phyloP scores from a whole-genome alignment of 2,888 invertebrate species.

The Synergus itoensis region DNA sequence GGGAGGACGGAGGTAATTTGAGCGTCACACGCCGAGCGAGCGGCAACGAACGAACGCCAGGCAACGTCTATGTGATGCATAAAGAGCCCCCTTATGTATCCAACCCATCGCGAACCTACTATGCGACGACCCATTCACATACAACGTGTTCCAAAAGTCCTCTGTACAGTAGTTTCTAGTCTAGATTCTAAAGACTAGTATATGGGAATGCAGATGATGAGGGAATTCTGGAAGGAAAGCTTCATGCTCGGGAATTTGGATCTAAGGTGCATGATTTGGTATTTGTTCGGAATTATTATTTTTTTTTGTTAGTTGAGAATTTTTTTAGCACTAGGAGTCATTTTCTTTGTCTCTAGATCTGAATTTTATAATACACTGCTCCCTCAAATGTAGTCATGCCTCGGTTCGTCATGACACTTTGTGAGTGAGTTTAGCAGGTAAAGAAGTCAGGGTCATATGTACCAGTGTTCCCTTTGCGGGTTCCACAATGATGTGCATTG shows the following conservation, averaged over 20 bases:
- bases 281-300: background rate
- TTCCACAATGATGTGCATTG: too few relatives aligned
- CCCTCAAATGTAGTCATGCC: too few relatives aligned
- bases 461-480: too few relatives aligned
- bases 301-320: too few relatives aligned
- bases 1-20: slow-evolving; percentile 77
- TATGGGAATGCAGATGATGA: background rate
- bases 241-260: background rate
- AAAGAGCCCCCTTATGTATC: slow-evolving; percentile 76
- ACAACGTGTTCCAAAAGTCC: slow-evolving; percentile 58
- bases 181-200: background rate
- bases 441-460: too few relatives aligned
- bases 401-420: too few relatives aligned
- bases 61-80: slow-evolving; percentile 76
- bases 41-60: slow-evolving; percentile 72
- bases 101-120: slow-evolving; percentile 71
- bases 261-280: background rate
- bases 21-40: slow-evolving; percentile 76
- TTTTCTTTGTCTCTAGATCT: too few relatives aligned
- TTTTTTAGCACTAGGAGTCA: too few relatives aligned
- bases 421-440: too few relatives aligned
- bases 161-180: slow-evolving; percentile 51
- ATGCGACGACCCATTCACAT: slow-evolving; percentile 53
- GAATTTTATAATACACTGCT: too few relatives aligned
- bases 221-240: background rate